A percentile compares a stretch with the other conserved stretches of the same genome.
Evolutionary conservation across 2,888 invertebrate species (phyloP).

Genomic region (Stictocephala bisonia): DNA sequence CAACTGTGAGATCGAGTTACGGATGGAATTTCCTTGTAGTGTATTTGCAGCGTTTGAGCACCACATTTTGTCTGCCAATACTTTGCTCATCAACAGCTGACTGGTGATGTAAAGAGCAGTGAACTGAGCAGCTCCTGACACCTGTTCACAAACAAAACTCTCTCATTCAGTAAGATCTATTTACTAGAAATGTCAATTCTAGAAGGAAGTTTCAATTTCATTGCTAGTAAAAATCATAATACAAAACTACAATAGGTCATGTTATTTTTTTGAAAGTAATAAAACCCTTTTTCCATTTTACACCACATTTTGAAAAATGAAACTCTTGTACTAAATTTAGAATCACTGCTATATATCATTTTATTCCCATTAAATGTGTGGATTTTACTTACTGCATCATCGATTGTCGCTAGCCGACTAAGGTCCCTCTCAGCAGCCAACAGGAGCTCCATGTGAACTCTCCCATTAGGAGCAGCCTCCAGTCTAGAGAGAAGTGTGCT

Average conservation of each 20-base stretch:
- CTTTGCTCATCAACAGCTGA: conserved; percentile 67
- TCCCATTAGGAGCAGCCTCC: conserved; percentile 70
- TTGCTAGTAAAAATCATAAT: too few relatives aligned
- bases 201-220: too few relatives aligned
- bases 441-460: conserved; percentile 70
- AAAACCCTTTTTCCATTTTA: too few relatives aligned
- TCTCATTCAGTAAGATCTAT: too few relatives aligned
- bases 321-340: too few relatives aligned
- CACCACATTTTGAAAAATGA: too few relatives aligned
- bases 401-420: conserved; percentile 77
- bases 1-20: conserved; percentile 66
- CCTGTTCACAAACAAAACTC: conserved; percentile 16
- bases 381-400: conserved; percentile 78
- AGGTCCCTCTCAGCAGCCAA: conserved; percentile 72
- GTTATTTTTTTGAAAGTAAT: too few relatives aligned
- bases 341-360: neutral
- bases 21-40: conserved; percentile 64
- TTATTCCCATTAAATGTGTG: too few relatives aligned
- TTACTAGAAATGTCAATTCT: too few relatives aligned
- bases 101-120: conserved; percentile 81
- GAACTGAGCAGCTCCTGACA: conserved; percentile 71
- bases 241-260: too few relatives aligned
- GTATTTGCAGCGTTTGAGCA: conserved; percentile 64
- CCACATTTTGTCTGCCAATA: conserved; percentile 63
- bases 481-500: conserved; percentile 79